These are phyloP conservation scores for Gymnoscelis rufifasciata DNA, from an alignment of 2,888 invertebrate species.

Conservation along the genomic window DNA sequence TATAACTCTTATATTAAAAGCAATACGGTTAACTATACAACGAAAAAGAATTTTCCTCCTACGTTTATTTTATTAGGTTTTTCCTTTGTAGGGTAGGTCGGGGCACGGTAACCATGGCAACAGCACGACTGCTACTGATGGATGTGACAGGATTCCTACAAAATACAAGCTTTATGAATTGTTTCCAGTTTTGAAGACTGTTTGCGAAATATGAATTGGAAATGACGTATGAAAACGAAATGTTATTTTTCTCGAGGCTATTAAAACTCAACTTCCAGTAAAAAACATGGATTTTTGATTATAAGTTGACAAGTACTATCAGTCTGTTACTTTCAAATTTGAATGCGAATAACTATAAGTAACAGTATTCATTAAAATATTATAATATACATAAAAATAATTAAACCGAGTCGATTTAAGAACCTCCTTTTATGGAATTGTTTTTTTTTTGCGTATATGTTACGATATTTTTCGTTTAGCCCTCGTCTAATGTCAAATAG, in stretches of 20 bases:
- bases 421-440: too few species aligned
- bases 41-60: constrained; percentile 14
- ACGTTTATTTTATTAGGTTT: constrained; percentile 52
- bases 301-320: too few species aligned
- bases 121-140: constrained; percentile 46
- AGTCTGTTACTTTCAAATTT: too few species aligned
- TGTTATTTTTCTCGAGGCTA: not conserved
- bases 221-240: not conserved
- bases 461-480: too few species aligned
- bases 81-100: constrained; percentile 55
- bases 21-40: constrained; percentile 2
- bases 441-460: too few species aligned
- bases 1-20: not conserved
- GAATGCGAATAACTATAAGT: too few species aligned
- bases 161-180: constrained; percentile 23
- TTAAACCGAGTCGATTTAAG: too few species aligned
- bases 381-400: too few species aligned
- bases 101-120: constrained; percentile 48
- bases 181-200: constrained; percentile 18
- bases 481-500: too few species aligned
- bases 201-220: constrained; percentile 7
- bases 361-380: too few species aligned
- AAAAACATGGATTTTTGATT: too few species aligned
- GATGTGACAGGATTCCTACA: constrained; percentile 24
- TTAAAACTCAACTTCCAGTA: too few species aligned